Conservation (phyloP, 2,113 vertebrate genomes). For the Butorides virescens region DNA sequence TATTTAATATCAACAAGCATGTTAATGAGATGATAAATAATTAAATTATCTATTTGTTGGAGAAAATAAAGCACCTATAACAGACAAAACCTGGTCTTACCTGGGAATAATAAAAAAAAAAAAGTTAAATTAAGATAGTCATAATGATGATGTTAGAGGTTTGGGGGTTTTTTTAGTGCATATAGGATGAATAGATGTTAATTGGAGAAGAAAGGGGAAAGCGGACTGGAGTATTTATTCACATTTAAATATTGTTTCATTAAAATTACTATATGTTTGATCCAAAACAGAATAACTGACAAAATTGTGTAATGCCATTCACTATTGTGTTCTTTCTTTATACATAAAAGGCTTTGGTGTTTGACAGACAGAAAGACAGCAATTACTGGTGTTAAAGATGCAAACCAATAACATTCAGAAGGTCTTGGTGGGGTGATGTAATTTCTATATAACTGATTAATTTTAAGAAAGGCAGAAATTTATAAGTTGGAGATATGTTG, state of each 20-base stretch:
- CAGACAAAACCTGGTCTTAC: neutral
- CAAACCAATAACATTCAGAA: neutral
- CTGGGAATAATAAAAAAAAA: neutral
- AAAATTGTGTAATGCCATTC: neutral
- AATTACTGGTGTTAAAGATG: neutral
- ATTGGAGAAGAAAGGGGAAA: neutral
- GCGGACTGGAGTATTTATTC: neutral
- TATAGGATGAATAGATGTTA: conserved; percentile 18
- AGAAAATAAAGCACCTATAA: neutral
- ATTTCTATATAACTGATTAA: neutral
- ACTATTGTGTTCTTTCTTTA: neutral
- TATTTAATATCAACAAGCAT: neutral
- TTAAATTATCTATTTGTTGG: conserved; percentile 19
- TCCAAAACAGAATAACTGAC: neutral
- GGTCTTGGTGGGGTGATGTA: neutral
- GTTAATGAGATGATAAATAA: conserved; percentile 49
- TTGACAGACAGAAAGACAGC: neutral
- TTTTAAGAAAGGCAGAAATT: neutral
- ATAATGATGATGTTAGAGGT: neutral
- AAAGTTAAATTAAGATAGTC: neutral
- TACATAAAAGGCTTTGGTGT: neutral
- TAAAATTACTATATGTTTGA: neutral
- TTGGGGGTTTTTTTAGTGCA: neutral
- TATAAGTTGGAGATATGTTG: neutral
- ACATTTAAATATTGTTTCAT: neutral